Conservation (phyloP, 2,797 vertebrate genomes). For the Labroides dimidiatus region DNA sequence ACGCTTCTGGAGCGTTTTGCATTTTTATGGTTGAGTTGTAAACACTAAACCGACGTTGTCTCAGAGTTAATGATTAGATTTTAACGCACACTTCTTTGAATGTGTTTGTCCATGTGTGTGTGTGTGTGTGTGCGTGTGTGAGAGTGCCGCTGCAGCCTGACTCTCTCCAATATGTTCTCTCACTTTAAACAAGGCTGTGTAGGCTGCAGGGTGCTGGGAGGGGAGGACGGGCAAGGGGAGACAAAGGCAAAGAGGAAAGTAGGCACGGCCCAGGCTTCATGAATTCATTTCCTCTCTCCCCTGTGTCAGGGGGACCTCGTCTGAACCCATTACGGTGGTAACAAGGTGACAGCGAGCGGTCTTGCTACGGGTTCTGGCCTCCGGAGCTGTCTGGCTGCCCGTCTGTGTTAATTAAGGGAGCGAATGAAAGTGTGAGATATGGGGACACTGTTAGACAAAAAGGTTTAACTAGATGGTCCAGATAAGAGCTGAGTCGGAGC, state of each 20-base stretch:
- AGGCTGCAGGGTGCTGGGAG: conserved; percentile 20
- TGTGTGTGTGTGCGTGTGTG: conserved; percentile 44
- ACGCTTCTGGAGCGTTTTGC: conserved; percentile 42
- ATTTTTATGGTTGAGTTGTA: conserved; percentile 56
- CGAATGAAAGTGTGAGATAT: conserved; percentile 57
- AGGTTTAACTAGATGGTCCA: conserved; percentile 40
- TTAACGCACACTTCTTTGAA: conserved; percentile 61
- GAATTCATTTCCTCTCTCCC: conserved; percentile 63
- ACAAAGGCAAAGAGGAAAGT: conserved; percentile 51
- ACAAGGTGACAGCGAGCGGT: conserved; percentile 78
- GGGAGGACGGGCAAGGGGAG: conserved; percentile 45
- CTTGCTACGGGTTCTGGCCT: conserved; percentile 61
- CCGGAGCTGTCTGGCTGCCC: conserved; percentile 70
- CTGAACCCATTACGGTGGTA: conserved; percentile 75
- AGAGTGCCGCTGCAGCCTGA: no score
- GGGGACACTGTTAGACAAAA: conserved; percentile 59
- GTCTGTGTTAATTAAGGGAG: conserved; percentile 78
- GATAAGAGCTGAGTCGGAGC: conserved; percentile 33
- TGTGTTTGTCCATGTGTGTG: conserved; percentile 61
- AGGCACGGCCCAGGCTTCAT: conserved; percentile 33
- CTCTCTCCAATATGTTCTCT: conserved; percentile 55
- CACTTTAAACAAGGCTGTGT: conserved; percentile 42
- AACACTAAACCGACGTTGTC: conserved; percentile 58
- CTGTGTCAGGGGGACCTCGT: conserved; percentile 60
- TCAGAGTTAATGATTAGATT: conserved; percentile 66